These are phyloP conservation scores for Neosilurus mollespiculum DNA, from an alignment of 2,797 vertebrate species.

Conservation along the genomic window DNA sequence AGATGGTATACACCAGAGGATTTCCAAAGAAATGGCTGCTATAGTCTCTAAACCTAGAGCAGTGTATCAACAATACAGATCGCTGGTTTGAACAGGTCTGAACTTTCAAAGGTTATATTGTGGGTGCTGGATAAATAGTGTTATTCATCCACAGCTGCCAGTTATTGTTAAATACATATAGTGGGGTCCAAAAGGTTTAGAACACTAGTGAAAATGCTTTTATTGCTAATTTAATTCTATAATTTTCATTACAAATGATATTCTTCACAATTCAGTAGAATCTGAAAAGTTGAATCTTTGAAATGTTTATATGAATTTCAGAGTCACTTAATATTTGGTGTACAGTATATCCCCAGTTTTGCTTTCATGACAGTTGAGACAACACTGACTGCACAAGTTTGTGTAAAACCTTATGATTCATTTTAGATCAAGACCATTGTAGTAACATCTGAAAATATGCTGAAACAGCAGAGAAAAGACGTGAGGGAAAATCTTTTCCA, in stretches of 20 bases:
- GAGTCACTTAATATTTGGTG: not conserved
- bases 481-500: not conserved
- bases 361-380: not conserved
- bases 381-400: not conserved
- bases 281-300: not conserved
- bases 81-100: not conserved
- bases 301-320: not conserved
- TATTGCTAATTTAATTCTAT: not conserved
- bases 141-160: not conserved
- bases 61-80: not conserved
- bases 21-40: not conserved
- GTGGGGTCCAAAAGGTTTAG: not conserved
- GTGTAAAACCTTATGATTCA: not conserved
- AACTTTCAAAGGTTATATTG: not conserved
- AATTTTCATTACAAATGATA: not conserved
- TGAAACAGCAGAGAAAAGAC: not conserved
- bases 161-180: not conserved
- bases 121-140: not conserved
- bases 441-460: not conserved
- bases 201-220: not conserved
- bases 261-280: not conserved
- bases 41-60: not conserved
- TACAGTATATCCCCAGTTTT: not conserved
- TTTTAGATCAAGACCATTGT: not conserved
- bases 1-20: not conserved